Evolutionary conservation across 2,888 invertebrate species (phyloP), one percentile per base, ranked within the genome.

Genomic region (Ferrisia virgata): DNA sequence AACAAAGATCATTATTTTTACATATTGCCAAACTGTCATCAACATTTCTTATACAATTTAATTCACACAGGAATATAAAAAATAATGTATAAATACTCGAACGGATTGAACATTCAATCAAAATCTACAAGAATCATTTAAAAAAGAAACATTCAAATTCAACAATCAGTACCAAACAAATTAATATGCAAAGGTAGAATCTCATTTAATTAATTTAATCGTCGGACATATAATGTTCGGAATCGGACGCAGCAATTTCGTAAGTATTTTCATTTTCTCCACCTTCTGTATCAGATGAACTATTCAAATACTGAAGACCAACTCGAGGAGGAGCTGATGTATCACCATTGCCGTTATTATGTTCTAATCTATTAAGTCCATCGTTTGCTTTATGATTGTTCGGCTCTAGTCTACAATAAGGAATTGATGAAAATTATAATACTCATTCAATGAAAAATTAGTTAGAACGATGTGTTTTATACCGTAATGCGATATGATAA

Each of bases 401-500:
- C 11, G 83, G 83, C 40, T 83, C 83, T 31, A 83, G 28, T 33
- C 83, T 83, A 18, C 18, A 78, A 39, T 22, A 53, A 18, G 11
- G 11, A 8, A 8, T 36, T 36, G 36, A n/a, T n/a, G n/a, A n/a
- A 53, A 53, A 53, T 53, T 53, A 53, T 22, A 53, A 53, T 33
- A 6, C n/a, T n/a, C n/a, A n/a, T 58, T 5, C 15, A 58, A 58
- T 22, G 15, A 15, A 18, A 18, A 58, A 22, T 58, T 58, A 5
- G 18, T 64, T 64, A 22, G 15, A 64, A 64, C 11, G 64, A 58
- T 47, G 13, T 25, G 22, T 28, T 69, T 87, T 88, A 88, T 88
- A 92, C 92, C 91, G 91, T 31, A 93, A 88, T 2, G 93, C 93
- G 86, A 91, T 90, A 81, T 90, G 91, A 88, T 92, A 94, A 87